Evolutionary conservation across 2,113 vertebrate genomes (phyloP).

Genomic region (Anolis sagrei): DNA sequence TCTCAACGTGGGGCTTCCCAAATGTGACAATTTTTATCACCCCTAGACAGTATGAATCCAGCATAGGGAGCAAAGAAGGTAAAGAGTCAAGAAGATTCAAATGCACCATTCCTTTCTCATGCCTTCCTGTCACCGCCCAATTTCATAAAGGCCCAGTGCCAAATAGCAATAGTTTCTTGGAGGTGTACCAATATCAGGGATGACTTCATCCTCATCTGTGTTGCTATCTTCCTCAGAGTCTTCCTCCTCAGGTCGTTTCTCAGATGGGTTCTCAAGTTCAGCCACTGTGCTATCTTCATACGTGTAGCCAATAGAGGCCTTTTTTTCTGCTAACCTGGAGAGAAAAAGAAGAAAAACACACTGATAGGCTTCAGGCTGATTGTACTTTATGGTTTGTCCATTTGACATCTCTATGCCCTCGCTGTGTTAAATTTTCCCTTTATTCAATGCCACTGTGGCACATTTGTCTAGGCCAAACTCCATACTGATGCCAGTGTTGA

Average conservation of each 20-base stretch:
- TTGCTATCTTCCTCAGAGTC: conserved; percentile 92
- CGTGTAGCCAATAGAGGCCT: conserved; percentile 93
- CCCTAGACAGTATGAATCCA: background rate
- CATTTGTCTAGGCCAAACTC: no score
- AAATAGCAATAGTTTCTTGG: conserved; percentile 4
- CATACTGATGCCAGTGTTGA: no score
- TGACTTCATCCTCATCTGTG: conserved; percentile 94
- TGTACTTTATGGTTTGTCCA: no score
- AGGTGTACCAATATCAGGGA: conserved; percentile 91
- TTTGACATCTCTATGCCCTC: no score
- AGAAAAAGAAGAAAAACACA: no score
- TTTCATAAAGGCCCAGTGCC: no score
- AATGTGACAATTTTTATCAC: background rate
- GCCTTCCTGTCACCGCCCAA: no score
- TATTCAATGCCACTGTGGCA: no score
- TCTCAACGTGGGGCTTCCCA: background rate
- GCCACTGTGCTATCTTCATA: conserved; percentile 94
- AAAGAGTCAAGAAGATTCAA: background rate
- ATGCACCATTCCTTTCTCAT: background rate
- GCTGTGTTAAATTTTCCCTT: no score
- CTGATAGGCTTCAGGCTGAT: no score
- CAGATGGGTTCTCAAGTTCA: conserved; percentile 80
- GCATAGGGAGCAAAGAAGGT: background rate
- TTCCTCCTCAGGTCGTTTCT: conserved; percentile 86
- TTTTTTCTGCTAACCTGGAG: conserved; percentile 89